Conservation (phyloP, 2,888 invertebrate genomes). For the Uloborus plumipes region DNA sequence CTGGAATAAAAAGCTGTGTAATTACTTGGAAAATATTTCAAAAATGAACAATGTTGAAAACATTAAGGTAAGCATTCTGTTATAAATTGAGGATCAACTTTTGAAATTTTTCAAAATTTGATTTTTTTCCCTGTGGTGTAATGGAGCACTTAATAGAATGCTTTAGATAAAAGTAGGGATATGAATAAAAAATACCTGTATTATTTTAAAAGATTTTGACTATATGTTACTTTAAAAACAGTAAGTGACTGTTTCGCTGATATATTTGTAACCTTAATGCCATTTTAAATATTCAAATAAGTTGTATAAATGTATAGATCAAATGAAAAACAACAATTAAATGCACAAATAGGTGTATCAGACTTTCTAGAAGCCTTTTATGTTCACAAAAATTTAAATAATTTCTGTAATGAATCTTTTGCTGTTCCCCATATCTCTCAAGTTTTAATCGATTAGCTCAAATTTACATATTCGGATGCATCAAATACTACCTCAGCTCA, state of each 20-base stretch:
- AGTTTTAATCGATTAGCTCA: too few species aligned
- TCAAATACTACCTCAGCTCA: too few species aligned
- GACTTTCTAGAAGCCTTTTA: too few species aligned
- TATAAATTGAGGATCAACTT: background rate
- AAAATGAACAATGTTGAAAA: constrained; percentile 57
- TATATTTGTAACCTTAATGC: too few species aligned
- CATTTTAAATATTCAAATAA: too few species aligned
- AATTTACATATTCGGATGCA: too few species aligned
- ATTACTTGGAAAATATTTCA: constrained; percentile 44
- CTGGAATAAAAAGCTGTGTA: constrained; percentile 49
- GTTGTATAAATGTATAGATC: too few species aligned
- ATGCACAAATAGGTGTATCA: too few species aligned
- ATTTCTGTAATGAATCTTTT: too few species aligned
- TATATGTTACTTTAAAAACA: background rate
- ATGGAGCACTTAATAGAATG: background rate
- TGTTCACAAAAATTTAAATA: too few species aligned
- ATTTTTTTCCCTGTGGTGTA: background rate
- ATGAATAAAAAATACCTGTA: background rate
- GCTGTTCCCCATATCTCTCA: too few species aligned
- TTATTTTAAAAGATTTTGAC: background rate
- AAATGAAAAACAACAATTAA: too few species aligned
- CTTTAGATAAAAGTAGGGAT: background rate
- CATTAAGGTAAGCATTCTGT: constrained; percentile 28
- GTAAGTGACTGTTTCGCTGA: background rate
- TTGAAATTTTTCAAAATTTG: background rate